Conservation (phyloP, 1,140 invertebrate species). For the Microplitis demolitor region DNA sequence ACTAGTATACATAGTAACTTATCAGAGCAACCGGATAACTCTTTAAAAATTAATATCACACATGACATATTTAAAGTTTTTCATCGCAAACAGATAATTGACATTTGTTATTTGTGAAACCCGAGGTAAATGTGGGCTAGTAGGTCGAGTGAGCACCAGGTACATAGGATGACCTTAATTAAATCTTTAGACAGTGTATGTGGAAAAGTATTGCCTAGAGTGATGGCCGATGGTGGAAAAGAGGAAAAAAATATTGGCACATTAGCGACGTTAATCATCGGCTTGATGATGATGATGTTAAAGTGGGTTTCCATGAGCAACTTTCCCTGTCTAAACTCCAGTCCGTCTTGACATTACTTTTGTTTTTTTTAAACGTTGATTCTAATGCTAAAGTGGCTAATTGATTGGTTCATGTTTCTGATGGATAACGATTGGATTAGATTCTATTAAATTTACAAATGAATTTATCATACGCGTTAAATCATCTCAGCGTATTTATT, state of each 20-base stretch:
- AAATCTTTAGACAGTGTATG: constrained; percentile 5
- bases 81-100: not conserved
- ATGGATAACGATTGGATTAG: too few species aligned
- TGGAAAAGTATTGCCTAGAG: constrained; percentile 6
- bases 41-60: not conserved
- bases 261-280: constrained; percentile 12
- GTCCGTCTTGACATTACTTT: too few species aligned
- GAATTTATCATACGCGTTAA: not conserved
- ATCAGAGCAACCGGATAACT: not conserved
- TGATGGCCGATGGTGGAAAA: not conserved
- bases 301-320: not conserved
- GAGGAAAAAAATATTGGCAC: not conserved
- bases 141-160: constrained; percentile 2
- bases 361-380: too few species aligned
- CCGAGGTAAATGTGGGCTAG: constrained; percentile 9
- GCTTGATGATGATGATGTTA: too few species aligned
- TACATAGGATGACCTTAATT: constrained; percentile 26
- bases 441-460: too few species aligned
- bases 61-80: too few species aligned
- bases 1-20: not conserved
- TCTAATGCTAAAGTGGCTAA: too few species aligned
- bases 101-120: constrained; percentile 9
- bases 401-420: too few species aligned
- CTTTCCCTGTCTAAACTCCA: not conserved
- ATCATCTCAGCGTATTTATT: not conserved